These are phyloP conservation scores for Hippoglossus stenolepis DNA, from an alignment of 2,113 vertebrate genomes.

Conservation along the genomic window DNA sequence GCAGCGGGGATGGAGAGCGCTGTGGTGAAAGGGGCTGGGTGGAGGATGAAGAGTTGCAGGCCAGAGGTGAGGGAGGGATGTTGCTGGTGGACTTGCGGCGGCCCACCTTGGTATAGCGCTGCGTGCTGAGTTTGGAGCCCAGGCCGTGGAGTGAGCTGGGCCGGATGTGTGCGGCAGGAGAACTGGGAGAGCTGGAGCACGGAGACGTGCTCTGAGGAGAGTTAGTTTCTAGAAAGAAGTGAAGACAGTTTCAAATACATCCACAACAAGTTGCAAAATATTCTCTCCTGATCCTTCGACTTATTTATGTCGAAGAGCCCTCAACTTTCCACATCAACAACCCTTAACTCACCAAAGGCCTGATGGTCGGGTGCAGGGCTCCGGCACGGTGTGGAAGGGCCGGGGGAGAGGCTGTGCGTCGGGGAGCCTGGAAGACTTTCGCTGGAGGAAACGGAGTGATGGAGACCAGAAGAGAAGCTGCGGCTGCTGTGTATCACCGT, in stretches of 20 bases:
- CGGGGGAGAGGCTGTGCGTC: slow-evolving; percentile 94
- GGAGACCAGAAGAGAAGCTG: slow-evolving; percentile 95
- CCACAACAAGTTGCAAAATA: background rate
- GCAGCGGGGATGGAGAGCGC: slow-evolving; percentile 89
- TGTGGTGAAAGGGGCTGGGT: slow-evolving; percentile 90
- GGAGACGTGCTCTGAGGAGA: slow-evolving; percentile 93
- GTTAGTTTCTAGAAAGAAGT: slow-evolving; percentile 82
- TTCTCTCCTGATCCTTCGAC: background rate
- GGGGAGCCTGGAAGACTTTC: slow-evolving; percentile 97
- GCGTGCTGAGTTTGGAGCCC: slow-evolving; percentile 89
- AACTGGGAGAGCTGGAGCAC: slow-evolving; percentile 93
- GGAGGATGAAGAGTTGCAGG: slow-evolving; percentile 91
- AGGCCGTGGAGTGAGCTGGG: slow-evolving; percentile 95
- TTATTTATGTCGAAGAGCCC: background rate
- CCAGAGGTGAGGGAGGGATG: slow-evolving; percentile 95
- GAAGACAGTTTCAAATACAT: background rate
- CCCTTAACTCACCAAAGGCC: slow-evolving; percentile 52
- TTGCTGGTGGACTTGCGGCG: slow-evolving; percentile 97
- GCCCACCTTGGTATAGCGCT: slow-evolving; percentile 88
- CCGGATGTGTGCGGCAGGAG: slow-evolving; percentile 91
- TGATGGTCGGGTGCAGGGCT: slow-evolving; percentile 89
- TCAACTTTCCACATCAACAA: too few species aligned
- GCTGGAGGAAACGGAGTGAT: slow-evolving; percentile 94
- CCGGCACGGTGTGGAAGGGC: slow-evolving; percentile 88
- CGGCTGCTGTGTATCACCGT: slow-evolving; percentile 92